Conservation (phyloP, 2,113 vertebrate genomes). For the Ptilonorhynchus violaceus region DNA sequence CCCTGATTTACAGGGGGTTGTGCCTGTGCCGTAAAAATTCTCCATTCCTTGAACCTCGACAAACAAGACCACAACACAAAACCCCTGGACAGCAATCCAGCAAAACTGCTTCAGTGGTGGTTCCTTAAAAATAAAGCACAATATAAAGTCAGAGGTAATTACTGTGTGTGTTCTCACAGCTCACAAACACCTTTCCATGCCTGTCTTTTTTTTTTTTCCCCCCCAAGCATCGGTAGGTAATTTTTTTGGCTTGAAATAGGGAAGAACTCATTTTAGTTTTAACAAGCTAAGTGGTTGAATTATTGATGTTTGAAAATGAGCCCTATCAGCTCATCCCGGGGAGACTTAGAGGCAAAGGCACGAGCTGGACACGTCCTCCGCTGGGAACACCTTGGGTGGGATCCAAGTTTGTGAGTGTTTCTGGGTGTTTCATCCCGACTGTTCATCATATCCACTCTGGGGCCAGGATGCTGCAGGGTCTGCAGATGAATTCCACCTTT, state of each 20-base stretch:
- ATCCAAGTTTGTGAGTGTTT: neutral
- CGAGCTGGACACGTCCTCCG: fast-evolving
- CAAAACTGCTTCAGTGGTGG: neutral
- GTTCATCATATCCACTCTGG: fast-evolving
- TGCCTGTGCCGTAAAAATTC: neutral
- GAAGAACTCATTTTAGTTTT: neutral
- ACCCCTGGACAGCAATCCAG: neutral
- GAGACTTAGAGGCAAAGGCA: neutral
- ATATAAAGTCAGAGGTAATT: neutral
- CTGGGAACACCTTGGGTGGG: neutral
- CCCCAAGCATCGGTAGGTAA: neutral
- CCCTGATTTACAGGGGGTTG: neutral
- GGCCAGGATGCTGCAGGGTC: neutral
- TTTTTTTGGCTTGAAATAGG: neutral
- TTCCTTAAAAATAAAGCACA: neutral
- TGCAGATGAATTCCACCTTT: neutral
- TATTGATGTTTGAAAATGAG: neutral
- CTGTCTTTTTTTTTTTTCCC: fast-evolving
- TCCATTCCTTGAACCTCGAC: neutral
- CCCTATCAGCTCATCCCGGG: neutral
- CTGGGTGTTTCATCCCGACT: neutral
- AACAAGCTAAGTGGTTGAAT: fast-evolving
- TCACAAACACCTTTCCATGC: neutral
- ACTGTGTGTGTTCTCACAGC: neutral
- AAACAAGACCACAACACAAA: neutral